phyloP scores from a whole-genome alignment of 1,140 invertebrate genomes.

The Anoplolepis gracilipes region DNA sequence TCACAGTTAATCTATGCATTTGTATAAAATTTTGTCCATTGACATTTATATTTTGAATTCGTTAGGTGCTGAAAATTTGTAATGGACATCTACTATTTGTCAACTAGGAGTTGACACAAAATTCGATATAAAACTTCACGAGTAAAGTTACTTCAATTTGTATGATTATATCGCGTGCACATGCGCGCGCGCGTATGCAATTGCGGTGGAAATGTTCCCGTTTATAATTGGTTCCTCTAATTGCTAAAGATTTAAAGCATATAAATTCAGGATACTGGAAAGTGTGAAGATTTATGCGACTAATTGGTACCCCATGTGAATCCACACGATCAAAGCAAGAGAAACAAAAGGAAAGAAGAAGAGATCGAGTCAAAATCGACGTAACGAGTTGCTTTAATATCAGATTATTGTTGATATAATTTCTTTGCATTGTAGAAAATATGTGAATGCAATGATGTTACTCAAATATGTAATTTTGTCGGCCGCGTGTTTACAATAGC shows the following conservation, averaged over 20 bases:
- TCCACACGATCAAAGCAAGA: constrained; percentile 16
- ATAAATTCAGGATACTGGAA: constrained; percentile 55
- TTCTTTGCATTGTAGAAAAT: background rate
- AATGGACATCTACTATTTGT: background rate
- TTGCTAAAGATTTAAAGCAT: constrained; percentile 63
- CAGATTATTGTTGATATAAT: constrained; percentile 37
- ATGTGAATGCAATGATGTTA: background rate
- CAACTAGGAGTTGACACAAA: background rate
- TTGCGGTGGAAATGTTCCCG: constrained; percentile 27
- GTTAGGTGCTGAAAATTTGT: background rate
- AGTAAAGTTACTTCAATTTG: constrained; percentile 7
- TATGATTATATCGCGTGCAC: background rate
- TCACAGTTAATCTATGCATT: background rate
- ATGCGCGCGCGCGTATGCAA: background rate
- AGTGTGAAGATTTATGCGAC: constrained; percentile 67
- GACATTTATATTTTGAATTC: background rate
- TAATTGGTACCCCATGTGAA: constrained; percentile 58
- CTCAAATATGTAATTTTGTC: constrained; percentile 25
- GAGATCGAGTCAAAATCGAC: background rate
- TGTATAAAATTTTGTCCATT: background rate
- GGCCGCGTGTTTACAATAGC: background rate
- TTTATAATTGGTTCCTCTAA: constrained; percentile 72
- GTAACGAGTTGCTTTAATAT: constrained; percentile 31
- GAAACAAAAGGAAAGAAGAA: background rate
- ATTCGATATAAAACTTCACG: constrained; percentile 35